A percentile compares a stretch with the other conserved stretches of the same genome.
phyloP scores from a whole-genome alignment of 1,140 invertebrate species.

The Monochamus saltuarius region DNA sequence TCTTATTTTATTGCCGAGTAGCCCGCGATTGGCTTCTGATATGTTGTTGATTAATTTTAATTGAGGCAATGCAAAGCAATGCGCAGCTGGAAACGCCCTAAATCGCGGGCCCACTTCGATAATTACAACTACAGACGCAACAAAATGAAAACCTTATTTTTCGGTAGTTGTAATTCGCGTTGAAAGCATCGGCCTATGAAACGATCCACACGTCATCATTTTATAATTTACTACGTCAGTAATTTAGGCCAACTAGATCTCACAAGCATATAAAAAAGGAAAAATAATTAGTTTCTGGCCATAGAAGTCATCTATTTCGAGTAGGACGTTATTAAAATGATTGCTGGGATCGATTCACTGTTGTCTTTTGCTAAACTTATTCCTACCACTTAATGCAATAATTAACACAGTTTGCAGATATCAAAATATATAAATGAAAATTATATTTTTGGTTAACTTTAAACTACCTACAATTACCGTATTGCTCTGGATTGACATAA shows the following conservation, averaged over 20 bases:
- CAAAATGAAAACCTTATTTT: too few relatives aligned
- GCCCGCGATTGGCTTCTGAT: conserved; percentile 32
- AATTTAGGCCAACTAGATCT: too few relatives aligned
- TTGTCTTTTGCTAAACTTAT: conserved; percentile 39
- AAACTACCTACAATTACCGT: conserved; percentile 49
- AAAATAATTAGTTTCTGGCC: too few relatives aligned
- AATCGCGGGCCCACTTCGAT: conserved; percentile 22
- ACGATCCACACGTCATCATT: too few relatives aligned
- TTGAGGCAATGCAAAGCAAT: conserved; percentile 31
- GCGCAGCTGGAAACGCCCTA: conserved; percentile 18
- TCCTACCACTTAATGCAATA: conserved; percentile 45
- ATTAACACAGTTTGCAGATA: conserved; percentile 49
- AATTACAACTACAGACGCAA: too few relatives aligned
- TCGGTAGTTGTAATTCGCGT: too few relatives aligned
- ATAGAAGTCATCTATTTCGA: too few relatives aligned
- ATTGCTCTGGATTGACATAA: conserved; percentile 53
- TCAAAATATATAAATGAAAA: conserved; percentile 48
- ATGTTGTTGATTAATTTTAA: conserved; percentile 35
- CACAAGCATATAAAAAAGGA: too few relatives aligned
- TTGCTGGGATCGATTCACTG: conserved; percentile 24
- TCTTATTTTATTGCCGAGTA: conserved; percentile 16
- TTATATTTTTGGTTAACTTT: conserved; percentile 30
- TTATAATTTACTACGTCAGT: too few relatives aligned
- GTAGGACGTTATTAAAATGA: background rate
- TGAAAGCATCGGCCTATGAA: too few relatives aligned